A percentile compares a stretch with the other conserved stretches of the same genome.
Conservation (phyloP, 2,797 vertebrate genomes). For the Artibeus lituratus region DNA sequence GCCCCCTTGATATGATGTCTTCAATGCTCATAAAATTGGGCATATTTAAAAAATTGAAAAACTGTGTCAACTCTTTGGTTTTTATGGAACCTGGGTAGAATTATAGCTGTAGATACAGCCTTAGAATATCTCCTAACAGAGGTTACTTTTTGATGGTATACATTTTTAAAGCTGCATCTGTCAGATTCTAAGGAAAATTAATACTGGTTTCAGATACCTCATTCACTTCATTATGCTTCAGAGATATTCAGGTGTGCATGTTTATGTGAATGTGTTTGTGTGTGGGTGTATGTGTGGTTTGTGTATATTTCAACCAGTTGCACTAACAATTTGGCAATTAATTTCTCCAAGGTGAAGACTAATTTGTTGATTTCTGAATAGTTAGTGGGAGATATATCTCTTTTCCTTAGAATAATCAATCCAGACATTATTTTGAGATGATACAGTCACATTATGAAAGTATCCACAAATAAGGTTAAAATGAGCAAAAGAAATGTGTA, state of each 20-base stretch:
- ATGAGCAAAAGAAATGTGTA: neutral
- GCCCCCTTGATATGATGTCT: neutral
- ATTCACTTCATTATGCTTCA: neutral
- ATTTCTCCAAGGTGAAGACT: slow-evolving; percentile 26
- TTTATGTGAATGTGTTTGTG: neutral
- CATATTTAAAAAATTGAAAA: slow-evolving; percentile 6
- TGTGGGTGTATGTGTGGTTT: neutral
- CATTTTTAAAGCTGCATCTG: neutral
- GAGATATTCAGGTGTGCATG: neutral
- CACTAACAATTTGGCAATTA: neutral
- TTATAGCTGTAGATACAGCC: neutral
- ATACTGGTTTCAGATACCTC: neutral
- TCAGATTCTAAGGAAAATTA: neutral
- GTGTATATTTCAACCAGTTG: neutral
- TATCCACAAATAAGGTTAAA: slow-evolving; percentile 32
- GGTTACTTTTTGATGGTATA: neutral
- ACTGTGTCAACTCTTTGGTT: neutral
- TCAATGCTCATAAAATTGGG: slow-evolving; percentile 9
- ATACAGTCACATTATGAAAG: neutral
- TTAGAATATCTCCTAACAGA: neutral
- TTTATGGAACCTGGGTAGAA: neutral
- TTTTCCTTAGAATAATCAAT: slow-evolving; percentile 7
- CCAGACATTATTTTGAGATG: slow-evolving; percentile 26
- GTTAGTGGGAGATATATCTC: neutral
- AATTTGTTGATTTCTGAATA: slow-evolving; percentile 2